Evolutionary conservation across 23 tunicate genomes (phyloP), one percentile per base, ranked within the genome.

Genomic region (Ascidia mentula): DNA sequence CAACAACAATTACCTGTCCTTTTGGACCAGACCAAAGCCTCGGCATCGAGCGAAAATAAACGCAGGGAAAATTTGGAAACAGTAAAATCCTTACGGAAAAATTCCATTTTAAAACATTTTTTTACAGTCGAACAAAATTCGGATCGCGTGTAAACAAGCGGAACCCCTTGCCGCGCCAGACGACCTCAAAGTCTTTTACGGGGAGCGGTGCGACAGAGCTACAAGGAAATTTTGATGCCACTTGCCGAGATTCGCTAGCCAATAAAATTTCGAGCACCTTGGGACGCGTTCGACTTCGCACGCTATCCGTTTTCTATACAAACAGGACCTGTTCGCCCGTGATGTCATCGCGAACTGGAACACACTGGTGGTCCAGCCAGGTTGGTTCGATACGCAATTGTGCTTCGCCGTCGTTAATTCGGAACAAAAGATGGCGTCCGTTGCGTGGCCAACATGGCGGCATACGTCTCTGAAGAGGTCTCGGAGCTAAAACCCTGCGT

Each of bases 231-330:
- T 53, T 53, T 53, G n/a, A 53, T 53, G 65, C 65, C 65, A 53
- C 65, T 53, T 53, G 65, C 65, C 65, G 65, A 53, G 65, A 53
- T 53, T 53, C 24, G 13, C 28, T 28, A 26, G 24, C 65, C 65
- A 53, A 53, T 53, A 53, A 53, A 53, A 53, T 53, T 53, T 53
- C 65, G 65, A 53, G 65, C 65, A 53, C 65, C 65, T 53, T 28
- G 65, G 2, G 24, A 20, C 65, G 28, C 22, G 65, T 26, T 20
- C 65, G 65, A 53, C 65, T 28, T 53, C 65, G 65, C 65, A 53
- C 65, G 65, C 65, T 53, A 53, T 53, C 65, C 65, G 7, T 20
- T 26, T 9, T 53, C 65, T 26, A 20, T 28, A 53, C 65, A 53
- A 53, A 53, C 65, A 53, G 24, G 65, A 6, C 65, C 7, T 9